Conservation (phyloP, 2,113 vertebrate species). For the Gobio gobio region DNA sequence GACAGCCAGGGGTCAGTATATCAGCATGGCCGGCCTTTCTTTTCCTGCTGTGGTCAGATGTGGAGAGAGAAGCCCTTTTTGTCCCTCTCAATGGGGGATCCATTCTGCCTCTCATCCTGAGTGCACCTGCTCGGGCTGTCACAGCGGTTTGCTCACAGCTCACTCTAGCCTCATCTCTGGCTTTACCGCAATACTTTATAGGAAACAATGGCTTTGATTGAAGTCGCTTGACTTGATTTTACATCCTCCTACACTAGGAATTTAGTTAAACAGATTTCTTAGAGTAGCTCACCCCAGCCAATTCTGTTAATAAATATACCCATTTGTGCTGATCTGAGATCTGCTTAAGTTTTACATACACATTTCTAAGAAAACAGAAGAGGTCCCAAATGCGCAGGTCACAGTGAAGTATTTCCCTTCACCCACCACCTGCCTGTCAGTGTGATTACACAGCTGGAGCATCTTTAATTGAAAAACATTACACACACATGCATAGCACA, state of each 20-base stretch:
- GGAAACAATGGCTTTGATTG: slow-evolving; percentile 17
- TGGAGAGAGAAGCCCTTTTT: slow-evolving; percentile 50
- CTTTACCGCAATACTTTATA: slow-evolving; percentile 7
- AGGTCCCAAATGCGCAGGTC: neutral
- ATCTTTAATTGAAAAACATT: slow-evolving; percentile 24
- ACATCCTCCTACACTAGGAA: neutral
- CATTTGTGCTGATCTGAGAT: neutral
- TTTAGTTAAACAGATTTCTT: neutral
- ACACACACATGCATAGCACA: neutral
- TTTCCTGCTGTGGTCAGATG: slow-evolving; percentile 39
- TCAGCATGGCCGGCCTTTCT: slow-evolving; percentile 42
- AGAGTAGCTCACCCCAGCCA: neutral
- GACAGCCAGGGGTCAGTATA: slow-evolving; percentile 43
- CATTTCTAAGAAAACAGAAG: neutral
- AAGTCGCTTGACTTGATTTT: neutral
- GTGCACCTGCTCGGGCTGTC: slow-evolving; percentile 49
- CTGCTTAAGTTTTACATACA: neutral
- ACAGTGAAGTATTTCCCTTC: neutral
- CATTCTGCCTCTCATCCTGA: slow-evolving; percentile 38
- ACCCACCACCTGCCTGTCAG: slow-evolving; percentile 38
- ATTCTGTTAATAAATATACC: neutral
- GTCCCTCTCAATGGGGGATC: slow-evolving; percentile 53
- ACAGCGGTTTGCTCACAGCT: slow-evolving; percentile 34
- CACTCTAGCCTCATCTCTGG: slow-evolving; percentile 28
- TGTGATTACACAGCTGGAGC: slow-evolving; percentile 30